A percentile compares a stretch with the other conserved stretches of the same genome.
phyloP scores from a whole-genome alignment of 2,113 vertebrate genomes.

The Oplegnathus fasciatus region DNA sequence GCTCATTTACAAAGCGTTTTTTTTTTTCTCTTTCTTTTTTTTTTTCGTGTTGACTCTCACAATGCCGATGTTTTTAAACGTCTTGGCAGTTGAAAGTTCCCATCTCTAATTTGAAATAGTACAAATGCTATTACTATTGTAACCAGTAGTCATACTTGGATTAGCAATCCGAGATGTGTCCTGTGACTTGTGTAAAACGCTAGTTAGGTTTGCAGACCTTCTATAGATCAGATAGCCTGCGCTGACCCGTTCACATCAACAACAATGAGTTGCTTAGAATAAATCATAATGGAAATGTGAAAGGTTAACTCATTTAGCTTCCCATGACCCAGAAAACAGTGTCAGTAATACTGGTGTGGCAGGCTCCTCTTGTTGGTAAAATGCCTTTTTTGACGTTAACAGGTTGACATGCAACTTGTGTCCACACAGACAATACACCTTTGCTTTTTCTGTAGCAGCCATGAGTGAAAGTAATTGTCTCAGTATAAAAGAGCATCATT shows the following conservation, averaged over 20 bases:
- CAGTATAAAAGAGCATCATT: not conserved
- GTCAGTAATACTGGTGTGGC: not conserved
- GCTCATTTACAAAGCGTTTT: conserved; percentile 37
- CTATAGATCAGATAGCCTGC: not conserved
- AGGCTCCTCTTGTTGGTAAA: not conserved
- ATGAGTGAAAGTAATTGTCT: not conserved
- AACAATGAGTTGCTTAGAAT: not conserved
- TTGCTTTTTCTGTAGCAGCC: not conserved
- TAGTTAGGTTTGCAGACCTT: not conserved
- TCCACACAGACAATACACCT: not conserved
- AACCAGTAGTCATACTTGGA: not conserved
- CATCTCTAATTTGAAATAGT: not conserved
- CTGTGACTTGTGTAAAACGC: not conserved
- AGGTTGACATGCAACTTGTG: not conserved
- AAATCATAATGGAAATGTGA: not conserved
- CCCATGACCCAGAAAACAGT: no score
- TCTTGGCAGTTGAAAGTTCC: not conserved
- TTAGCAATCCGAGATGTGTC: not conserved
- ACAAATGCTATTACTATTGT: not conserved
- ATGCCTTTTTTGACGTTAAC: no score
- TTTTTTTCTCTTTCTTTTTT: not conserved
- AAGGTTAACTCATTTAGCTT: not conserved
- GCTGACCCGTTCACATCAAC: not conserved
- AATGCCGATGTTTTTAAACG: not conserved
- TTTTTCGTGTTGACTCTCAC: not conserved